Evolutionary conservation across 1,140 invertebrate species (phyloP), one percentile per base, ranked within the genome.

Genomic region (Mizuhopecten yessoensis): DNA sequence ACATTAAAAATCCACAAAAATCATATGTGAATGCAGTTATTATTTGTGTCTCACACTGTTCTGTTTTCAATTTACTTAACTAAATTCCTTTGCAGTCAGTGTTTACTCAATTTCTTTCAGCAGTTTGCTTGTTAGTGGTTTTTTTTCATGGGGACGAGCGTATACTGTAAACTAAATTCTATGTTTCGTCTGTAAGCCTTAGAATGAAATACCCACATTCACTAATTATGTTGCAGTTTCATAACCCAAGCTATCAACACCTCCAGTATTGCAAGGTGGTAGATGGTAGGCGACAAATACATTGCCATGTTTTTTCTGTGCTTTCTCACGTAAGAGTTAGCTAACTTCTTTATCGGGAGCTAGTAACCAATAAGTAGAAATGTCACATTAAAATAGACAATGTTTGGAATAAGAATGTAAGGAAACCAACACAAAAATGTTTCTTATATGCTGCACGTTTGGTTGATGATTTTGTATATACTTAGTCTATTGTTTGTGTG

Each of bases 31-130:
- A 75, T 3, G 42, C 29, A 75, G 7, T 29, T 29, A 75, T 29
- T 9, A 9, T n/a, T 29, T 75, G 1, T n/a, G 57, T 75, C 57
- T 7, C 36, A 75, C 57, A 2, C 1, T 75, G 0, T n/a, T 75
- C 57, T 75, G 23, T 75, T 75, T 75, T 75, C n/a, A 75, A 29
- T 75, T 75, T 75, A 29, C 57, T n/a, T 75, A 75, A 75, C 57
- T 2, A 29, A 75, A 75, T 75, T n/a, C 57, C 29, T n/a, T 75
- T 9, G 5, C 23, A 13, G 23, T 29, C n/a, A 17, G 9, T 75
- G 57, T 75, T 75, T 29, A n/a, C n/a, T 5, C 57, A 29, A 5
- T 75, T 75, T 75, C 57, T 75, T 75, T 75, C 57, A 29, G 23
- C 57, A n/a, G 9, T 5, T n/a, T 75, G 9, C 29, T 75, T 75